A percentile compares a stretch with the other conserved stretches of the same genome.
These are phyloP conservation scores for Aeoliscus strigatus DNA, from an alignment of 2,797 vertebrate genomes.

Conservation along the genomic window DNA sequence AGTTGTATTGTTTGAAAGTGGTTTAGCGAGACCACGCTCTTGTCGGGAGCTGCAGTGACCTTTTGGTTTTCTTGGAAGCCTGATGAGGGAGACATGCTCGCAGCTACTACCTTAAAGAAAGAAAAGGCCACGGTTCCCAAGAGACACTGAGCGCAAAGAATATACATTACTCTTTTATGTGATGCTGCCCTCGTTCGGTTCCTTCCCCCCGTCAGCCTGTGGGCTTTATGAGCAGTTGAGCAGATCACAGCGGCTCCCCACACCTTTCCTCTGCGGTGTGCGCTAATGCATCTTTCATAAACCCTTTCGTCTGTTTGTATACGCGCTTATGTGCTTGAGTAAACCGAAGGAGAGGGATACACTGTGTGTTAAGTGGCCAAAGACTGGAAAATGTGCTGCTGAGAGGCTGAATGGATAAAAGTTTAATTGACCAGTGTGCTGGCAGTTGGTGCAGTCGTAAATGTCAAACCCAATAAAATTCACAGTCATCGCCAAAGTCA, in stretches of 20 bases:
- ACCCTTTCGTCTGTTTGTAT: slow-evolving; percentile 20
- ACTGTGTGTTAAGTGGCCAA: slow-evolving; percentile 8
- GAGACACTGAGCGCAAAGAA: slow-evolving; percentile 62
- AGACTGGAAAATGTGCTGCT: slow-evolving; percentile 5
- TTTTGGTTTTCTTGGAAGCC: no score
- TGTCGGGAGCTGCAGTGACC: no score
- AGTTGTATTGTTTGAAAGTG: no score
- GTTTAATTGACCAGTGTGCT: slow-evolving; percentile 26
- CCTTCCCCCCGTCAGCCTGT: slow-evolving; percentile 2
- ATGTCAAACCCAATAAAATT: slow-evolving; percentile 15
- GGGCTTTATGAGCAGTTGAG: neutral
- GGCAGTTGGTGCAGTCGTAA: slow-evolving; percentile 13
- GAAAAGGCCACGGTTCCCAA: slow-evolving; percentile 64
- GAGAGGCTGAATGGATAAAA: slow-evolving; percentile 2
- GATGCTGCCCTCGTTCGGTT: slow-evolving; percentile 20
- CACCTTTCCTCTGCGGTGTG: slow-evolving; percentile 5
- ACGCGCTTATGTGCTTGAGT: slow-evolving; percentile 8
- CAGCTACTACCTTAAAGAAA: slow-evolving; percentile 71
- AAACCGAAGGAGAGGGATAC: slow-evolving; percentile 9
- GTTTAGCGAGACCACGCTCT: no score
- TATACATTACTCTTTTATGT: slow-evolving; percentile 37
- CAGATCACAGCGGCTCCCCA: slow-evolving; percentile 8
- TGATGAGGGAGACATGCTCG: slow-evolving; percentile 53
- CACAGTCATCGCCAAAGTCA: slow-evolving; percentile 22
- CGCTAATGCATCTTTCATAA: slow-evolving; percentile 31